A percentile compares a stretch with the other conserved stretches of the same genome.
phyloP scores from a whole-genome alignment of 2,888 invertebrate species.

The Andrena bucephala region DNA sequence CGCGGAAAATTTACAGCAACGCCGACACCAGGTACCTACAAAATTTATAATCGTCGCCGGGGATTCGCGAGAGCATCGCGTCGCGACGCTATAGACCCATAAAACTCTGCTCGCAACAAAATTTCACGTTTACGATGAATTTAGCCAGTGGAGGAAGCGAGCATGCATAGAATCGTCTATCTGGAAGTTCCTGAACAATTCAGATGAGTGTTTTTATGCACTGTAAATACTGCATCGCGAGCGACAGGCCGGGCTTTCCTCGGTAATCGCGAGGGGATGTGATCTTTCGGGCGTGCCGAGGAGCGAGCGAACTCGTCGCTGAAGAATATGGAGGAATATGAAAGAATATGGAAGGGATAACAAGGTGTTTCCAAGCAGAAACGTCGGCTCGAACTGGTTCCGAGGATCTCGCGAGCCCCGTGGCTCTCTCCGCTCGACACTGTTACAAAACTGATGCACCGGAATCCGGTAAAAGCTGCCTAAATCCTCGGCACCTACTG shows the following conservation, averaged over 20 bases:
- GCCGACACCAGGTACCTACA: neutral
- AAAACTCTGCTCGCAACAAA: slow-evolving; percentile 34
- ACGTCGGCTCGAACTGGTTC: slow-evolving; percentile 25
- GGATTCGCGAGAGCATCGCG: neutral
- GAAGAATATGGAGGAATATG: neutral
- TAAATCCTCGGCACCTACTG: slow-evolving; percentile 7
- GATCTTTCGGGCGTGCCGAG: neutral
- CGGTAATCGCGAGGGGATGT: neutral
- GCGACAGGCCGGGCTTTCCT: no score
- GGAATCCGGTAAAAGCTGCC: neutral
- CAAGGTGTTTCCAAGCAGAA: slow-evolving; percentile 15
- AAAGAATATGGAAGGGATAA: neutral
- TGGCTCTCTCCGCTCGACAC: neutral
- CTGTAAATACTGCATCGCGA: slow-evolving; percentile 8
- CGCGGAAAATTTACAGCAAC: slow-evolving; percentile 57
- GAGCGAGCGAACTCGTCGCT: neutral
- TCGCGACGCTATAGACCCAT: slow-evolving; percentile 34
- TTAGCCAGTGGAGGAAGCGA: slow-evolving; percentile 1
- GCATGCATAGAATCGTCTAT: neutral
- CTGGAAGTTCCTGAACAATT: slow-evolving; percentile 13
- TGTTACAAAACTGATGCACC: neutral
- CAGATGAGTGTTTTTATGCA: neutral
- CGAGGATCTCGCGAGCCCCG: slow-evolving; percentile 10
- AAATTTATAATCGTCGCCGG: slow-evolving; percentile 61
- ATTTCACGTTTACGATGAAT: slow-evolving; percentile 25